Evolutionary conservation across 1,140 invertebrate genomes (phyloP), one percentile per base, ranked within the genome.

Genomic region (Acyrthosiphon pisum): DNA sequence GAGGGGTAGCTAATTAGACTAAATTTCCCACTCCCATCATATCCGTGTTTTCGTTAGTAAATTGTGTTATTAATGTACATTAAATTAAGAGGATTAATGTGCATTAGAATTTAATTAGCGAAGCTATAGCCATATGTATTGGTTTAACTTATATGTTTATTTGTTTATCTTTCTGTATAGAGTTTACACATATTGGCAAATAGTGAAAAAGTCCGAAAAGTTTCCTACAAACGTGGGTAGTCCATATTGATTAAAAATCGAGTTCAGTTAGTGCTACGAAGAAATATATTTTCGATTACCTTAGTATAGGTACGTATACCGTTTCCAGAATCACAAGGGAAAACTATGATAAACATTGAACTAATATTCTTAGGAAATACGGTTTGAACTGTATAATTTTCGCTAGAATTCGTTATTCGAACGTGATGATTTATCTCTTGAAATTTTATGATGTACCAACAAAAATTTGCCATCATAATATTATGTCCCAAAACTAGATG

Each of bases 11-110:
- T 18, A 76, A 76, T 76, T 76, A 76, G 14, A n/a, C 14, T 76
- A 76, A 76, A n/a, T 6, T 76, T 18, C n/a, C 30, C 30, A 18
- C 60, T 18, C 0, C 30, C 60, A 14, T 18, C 18, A 76, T 41
- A 41, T 30, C 14, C 30, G 9, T 18, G 4, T 18, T n/a, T 76
- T 76, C 14, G 30, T 35, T 18, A 18, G 4, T 76, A 76, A 76
- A 76, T 76, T 76, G n/a, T 76, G n/a, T 76, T 76, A 76, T n/a
- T 76, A 76, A 76, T n/a, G n/a, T 76, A 76, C 7, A 35, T 76
- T 18, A n/a, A 14, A 23, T n/a, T 68, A 68, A n/a, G 30, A 76
- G n/a, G 14, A 76, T n/a, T n/a, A n/a, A 76, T 76, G 60, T 76
- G 20, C 14, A n/a, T 76, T 76, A n/a, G 14, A 76, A n/a, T 76